A percentile compares a stretch with the other conserved stretches of the same genome.
phyloP scores from a whole-genome alignment of 2,888 invertebrate genomes.

The Azorinus chamasolen region DNA sequence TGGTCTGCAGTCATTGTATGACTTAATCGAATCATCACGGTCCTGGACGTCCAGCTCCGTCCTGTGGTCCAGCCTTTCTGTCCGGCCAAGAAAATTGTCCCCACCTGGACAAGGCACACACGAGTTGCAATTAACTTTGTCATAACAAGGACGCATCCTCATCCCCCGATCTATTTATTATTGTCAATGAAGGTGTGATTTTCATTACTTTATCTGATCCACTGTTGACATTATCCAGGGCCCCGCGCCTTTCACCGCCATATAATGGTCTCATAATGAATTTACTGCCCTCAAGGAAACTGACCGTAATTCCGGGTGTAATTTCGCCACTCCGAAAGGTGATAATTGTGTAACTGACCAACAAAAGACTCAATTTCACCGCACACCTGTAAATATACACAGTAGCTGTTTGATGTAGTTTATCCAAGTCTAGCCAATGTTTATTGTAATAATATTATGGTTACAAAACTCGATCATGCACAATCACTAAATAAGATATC shows the following conservation, averaged over 20 bases:
- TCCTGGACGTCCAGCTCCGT: slow-evolving; percentile 10
- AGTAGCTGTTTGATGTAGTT: too few species aligned
- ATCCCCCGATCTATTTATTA: slow-evolving; percentile 57
- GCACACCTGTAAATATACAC: too few species aligned
- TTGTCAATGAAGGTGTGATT: slow-evolving; percentile 58
- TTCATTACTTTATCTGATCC: slow-evolving; percentile 57
- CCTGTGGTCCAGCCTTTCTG: too few species aligned
- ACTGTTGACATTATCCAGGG: slow-evolving; percentile 43
- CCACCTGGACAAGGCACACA: slow-evolving; percentile 52
- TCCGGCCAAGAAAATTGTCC: slow-evolving; percentile 25
- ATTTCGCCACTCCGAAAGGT: too few species aligned
- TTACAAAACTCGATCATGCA: too few species aligned
- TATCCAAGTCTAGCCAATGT: too few species aligned
- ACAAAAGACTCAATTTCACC: too few species aligned
- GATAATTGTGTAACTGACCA: too few species aligned
- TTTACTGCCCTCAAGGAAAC: slow-evolving; percentile 9
- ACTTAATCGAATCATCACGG: slow-evolving; percentile 57
- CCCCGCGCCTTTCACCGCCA: slow-evolving; percentile 18
- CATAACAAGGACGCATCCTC: slow-evolving; percentile 38
- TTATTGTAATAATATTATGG: too few species aligned
- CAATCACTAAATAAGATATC: too few species aligned
- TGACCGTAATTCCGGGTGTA: too few species aligned
- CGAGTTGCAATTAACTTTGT: slow-evolving; percentile 35
- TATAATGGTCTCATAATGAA: slow-evolving; percentile 17
- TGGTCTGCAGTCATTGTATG: slow-evolving; percentile 43